These are phyloP conservation scores for Ibidorhyncha struthersii DNA, from an alignment of 2,113 vertebrate genomes.

Conservation along the genomic window DNA sequence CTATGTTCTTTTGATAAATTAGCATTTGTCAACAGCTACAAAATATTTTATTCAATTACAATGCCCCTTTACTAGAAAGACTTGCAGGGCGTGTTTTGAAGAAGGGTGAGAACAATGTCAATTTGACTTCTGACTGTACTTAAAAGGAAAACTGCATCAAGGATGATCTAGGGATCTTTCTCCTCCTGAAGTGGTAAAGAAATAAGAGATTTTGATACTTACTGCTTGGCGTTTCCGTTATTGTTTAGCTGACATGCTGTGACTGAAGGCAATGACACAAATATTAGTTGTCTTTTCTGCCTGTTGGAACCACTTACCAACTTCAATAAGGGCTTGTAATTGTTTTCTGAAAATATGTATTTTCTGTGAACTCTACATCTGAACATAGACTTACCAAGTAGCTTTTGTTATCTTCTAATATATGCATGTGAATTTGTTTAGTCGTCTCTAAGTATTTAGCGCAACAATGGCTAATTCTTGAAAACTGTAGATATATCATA, in stretches of 20 bases:
- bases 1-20: neutral
- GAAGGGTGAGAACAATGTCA: neutral
- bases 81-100: neutral
- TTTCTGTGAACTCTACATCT: neutral
- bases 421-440: neutral
- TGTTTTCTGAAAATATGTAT: neutral
- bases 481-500: neutral
- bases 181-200: neutral
- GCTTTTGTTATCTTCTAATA: neutral
- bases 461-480: neutral
- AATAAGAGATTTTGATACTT: neutral
- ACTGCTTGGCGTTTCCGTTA: fast-evolving
- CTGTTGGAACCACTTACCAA: neutral
- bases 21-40: neutral
- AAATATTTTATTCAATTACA: neutral
- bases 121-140: neutral
- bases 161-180: neutral
- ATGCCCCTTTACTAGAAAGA: neutral
- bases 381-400: neutral
- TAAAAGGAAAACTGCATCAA: neutral
- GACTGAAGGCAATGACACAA: neutral
- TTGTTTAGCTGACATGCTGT: neutral
- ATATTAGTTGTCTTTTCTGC: neutral
- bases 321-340: neutral
- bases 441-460: neutral